Evolutionary conservation across 2,113 vertebrate species (phyloP), one percentile per base, ranked within the genome.

Genomic region (Cottus gobio): DNA sequence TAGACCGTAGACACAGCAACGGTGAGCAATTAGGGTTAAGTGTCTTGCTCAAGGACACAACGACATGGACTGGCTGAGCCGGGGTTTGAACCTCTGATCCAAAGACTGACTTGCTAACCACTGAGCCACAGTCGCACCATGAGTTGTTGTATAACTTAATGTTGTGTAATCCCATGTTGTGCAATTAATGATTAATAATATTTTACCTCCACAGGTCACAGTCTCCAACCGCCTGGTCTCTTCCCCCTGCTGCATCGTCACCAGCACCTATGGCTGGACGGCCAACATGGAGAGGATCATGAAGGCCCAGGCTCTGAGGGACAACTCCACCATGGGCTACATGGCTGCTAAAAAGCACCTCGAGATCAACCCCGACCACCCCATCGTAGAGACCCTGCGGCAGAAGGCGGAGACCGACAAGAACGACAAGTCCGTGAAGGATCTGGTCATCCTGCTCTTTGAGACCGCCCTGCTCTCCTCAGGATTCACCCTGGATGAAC

Each of bases 281-380:
- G 95, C 95, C 37, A 96, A 96, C 91, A 96, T 96, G 95, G 95
- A 96, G 83, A 92, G 95, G 82, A 96, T 96, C 87, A 96, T 96
- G 95, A 96, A 96, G 88, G 93, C 95, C 52, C 95, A 96, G 84
- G 95, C 95, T 0, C 85, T 96, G 52, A 91, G 95, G 6, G 95
- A 96, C 69, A 96, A 94, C 80, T 95, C 95, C 80, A 96, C 95
- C 44, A 95, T 96, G 95, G 95, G 95, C 52, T 96, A 96, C 84
- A 96, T 96, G 95, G 93, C 95, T 0, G 95, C 95, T 24, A 96
- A 96, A 62, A 96, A 96, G 66, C 95, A 96, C 84, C 91, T 96
- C 0, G 95, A 96, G 80, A 95, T 96, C 83, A 96, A 96, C 82
- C 95, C 95, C 0, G 85, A 91, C 28, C 95, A 96, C 44, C 90